Evolutionary conservation across 2,888 invertebrate genomes (phyloP).

Genomic region (Scaeva pyrastri): DNA sequence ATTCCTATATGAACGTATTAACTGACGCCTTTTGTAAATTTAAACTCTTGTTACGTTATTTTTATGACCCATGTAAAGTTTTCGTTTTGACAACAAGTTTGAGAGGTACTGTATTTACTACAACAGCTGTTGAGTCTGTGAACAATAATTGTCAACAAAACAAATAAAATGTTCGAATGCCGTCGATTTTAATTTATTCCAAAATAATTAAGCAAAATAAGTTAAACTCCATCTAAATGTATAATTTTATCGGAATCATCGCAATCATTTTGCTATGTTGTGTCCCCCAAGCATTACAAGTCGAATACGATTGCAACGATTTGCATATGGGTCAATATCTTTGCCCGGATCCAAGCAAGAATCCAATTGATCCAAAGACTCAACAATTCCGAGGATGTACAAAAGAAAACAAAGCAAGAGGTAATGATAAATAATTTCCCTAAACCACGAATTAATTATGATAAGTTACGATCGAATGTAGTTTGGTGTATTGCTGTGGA

Average conservation of each 20-base stretch:
- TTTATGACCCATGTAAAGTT: too few relatives aligned
- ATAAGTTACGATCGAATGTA: constrained; percentile 79
- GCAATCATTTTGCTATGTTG: constrained; percentile 25
- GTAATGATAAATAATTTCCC: constrained; percentile 83
- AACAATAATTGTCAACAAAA: background rate
- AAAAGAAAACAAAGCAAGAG: constrained; percentile 91
- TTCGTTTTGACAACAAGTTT: too few relatives aligned
- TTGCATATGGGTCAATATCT: constrained; percentile 92
- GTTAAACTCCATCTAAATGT: constrained; percentile 47
- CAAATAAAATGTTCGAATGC: background rate
- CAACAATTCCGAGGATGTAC: constrained; percentile 94
- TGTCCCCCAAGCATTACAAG: constrained; percentile 74
- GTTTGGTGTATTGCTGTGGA: constrained; percentile 93
- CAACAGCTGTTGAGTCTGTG: too few relatives aligned
- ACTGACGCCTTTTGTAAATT: too few relatives aligned
- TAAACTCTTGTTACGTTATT: too few relatives aligned
- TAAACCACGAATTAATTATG: background rate
- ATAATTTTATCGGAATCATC: constrained; percentile 6
- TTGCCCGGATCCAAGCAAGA: constrained; percentile 90
- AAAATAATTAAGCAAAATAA: constrained; percentile 32
- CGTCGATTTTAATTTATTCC: background rate
- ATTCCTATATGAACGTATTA: too few relatives aligned
- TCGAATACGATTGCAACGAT: constrained; percentile 87
- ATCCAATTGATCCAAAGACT: constrained; percentile 93
- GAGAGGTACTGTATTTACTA: too few relatives aligned